These are phyloP conservation scores for Tangachromis dhanisi DNA, from an alignment of 2,113 vertebrate species.

Conservation along the genomic window DNA sequence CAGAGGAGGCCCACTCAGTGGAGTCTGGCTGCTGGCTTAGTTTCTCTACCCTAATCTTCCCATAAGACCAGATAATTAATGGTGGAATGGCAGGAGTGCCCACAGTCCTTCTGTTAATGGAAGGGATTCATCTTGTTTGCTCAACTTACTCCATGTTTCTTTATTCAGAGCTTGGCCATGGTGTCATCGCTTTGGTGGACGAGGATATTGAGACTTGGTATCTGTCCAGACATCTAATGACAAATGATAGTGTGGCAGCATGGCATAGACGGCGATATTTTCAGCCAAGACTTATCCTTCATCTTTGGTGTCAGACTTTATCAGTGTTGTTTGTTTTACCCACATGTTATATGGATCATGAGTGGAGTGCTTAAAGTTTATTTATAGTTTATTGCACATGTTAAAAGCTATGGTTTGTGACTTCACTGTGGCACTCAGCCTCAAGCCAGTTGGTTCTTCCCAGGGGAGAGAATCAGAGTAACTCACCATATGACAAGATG, in stretches of 20 bases:
- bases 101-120: conserved; percentile 55
- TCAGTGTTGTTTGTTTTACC: background rate
- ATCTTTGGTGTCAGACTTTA: background rate
- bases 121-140: conserved; percentile 61
- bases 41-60: conserved; percentile 54
- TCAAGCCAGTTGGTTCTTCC: background rate
- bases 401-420: background rate
- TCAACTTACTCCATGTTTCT: conserved; percentile 26
- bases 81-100: conserved; percentile 40
- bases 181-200: background rate
- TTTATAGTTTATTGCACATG: background rate
- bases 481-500: background rate
- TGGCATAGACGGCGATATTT: background rate
- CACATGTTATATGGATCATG: background rate
- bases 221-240: background rate
- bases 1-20: conserved; percentile 37
- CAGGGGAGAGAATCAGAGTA: background rate
- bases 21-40: conserved; percentile 39
- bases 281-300: background rate
- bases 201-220: background rate
- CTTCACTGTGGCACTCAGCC: background rate
- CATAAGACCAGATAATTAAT: conserved; percentile 70
- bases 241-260: conserved; percentile 9
- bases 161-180: conserved; percentile 11
- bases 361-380: background rate